phyloP scores from a whole-genome alignment of 1,140 invertebrate genomes.

The Drosophila nigromelanica region DNA sequence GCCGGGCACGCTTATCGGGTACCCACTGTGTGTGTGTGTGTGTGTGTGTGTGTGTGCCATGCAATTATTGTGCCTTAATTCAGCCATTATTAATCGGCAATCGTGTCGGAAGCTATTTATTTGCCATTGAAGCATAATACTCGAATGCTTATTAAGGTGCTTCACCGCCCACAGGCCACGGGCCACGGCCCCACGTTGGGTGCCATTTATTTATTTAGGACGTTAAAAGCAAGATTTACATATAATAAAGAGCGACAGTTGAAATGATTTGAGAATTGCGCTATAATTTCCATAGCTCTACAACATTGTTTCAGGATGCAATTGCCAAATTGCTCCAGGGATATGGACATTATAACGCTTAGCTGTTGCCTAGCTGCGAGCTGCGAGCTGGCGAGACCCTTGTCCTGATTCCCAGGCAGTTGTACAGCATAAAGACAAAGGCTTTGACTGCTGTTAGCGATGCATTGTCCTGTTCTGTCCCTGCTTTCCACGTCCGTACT shows the following conservation, averaged over 20 bases:
- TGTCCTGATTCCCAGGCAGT: constrained; percentile 18
- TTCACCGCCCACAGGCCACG: not conserved
- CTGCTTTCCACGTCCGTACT: not conserved
- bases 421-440: constrained; percentile 13
- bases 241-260: not conserved
- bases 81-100: constrained; percentile 49
- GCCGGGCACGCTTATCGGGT: constrained; percentile 39
- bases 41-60: constrained; percentile 1
- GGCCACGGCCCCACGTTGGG: constrained; percentile 11
- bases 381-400: constrained; percentile 14
- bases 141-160: constrained; percentile 23
- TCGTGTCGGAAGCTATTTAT: constrained; percentile 36
- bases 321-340: no score
- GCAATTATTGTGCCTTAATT: constrained; percentile 49
- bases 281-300: constrained; percentile 2
- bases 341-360: constrained; percentile 3
- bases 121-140: constrained; percentile 25
- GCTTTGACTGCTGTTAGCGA: constrained; percentile 20
- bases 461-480: constrained; percentile 23
- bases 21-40: constrained; percentile 1
- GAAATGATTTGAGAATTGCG: not conserved
- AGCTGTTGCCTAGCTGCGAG: not conserved
- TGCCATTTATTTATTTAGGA: constrained; percentile 10
- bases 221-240: constrained; percentile 3
- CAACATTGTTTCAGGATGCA: not conserved